Evolutionary conservation across 30 jellyfish, hydroid and myxozoan genomes (phyloP).

Genomic region (Turritopsis dohrnii): DNA sequence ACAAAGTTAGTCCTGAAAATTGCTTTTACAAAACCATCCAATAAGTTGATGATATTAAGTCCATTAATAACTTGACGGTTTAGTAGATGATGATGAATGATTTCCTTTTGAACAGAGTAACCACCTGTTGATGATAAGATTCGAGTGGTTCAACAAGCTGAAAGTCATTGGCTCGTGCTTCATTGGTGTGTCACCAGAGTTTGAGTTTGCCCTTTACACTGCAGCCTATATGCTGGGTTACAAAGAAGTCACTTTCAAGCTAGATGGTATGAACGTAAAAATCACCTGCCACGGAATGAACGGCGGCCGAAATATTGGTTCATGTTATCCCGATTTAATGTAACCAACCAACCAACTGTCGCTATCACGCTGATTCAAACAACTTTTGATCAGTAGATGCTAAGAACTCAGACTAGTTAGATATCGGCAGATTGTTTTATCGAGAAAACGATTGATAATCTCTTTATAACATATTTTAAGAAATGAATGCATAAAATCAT

Average conservation of each 20-base stretch:
- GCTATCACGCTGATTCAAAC: not conserved
- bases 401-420: too few species aligned
- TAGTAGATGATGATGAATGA: too few species aligned
- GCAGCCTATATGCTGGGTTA: slow-evolving; percentile 61
- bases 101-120: slow-evolving; percentile 50
- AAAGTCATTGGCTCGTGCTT: slow-evolving; percentile 76
- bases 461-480: too few species aligned
- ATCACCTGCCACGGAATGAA: slow-evolving; percentile 63
- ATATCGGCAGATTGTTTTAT: too few species aligned
- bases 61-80: too few species aligned
- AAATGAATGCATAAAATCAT: too few species aligned
- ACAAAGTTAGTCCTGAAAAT: too few species aligned
- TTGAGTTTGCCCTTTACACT: slow-evolving; percentile 75
- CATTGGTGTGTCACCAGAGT: slow-evolving; percentile 92
- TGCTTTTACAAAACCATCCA: too few species aligned
- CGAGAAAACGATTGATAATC: too few species aligned
- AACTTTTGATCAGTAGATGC: too few species aligned
- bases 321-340: slow-evolving; percentile 62
- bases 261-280: slow-evolving; percentile 69
- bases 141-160: slow-evolving; percentile 59
- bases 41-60: too few species aligned
- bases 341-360: not conserved
- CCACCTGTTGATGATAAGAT: slow-evolving; percentile 53
- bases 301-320: slow-evolving; percentile 60
- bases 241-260: slow-evolving; percentile 44